These are phyloP conservation scores for Wiebesia pumilae DNA, from an alignment of 1,140 invertebrate genomes.

Conservation along the genomic window DNA sequence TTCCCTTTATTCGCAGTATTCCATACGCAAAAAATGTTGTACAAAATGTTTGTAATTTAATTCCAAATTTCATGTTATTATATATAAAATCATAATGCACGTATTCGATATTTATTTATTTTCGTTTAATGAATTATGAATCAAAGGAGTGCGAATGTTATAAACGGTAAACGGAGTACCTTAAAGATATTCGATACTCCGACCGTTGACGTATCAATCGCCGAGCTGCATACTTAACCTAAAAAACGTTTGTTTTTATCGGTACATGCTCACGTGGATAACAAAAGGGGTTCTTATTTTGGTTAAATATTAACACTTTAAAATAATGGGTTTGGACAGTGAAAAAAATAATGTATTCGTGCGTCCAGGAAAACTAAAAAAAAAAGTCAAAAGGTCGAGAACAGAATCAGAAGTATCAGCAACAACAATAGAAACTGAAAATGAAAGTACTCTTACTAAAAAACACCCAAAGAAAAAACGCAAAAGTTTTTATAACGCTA, in stretches of 20 bases:
- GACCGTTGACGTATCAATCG: too few species aligned
- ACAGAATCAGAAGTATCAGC: conserved; percentile 14
- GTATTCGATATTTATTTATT: background rate
- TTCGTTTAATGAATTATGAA: background rate
- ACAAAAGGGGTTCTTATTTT: background rate
- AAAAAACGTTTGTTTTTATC: conserved; percentile 14
- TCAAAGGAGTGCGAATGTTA: background rate
- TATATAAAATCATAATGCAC: too few species aligned
- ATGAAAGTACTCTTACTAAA: background rate
- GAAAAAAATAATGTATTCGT: conserved; percentile 1
- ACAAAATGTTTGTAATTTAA: too few species aligned
- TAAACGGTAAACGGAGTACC: too few species aligned
- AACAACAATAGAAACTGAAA: background rate
- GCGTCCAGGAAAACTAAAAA: conserved; percentile 2
- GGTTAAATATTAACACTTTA: background rate
- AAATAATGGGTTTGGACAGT: conserved; percentile 13
- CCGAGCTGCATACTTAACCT: conserved; percentile 6
- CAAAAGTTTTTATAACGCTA: conserved; percentile 57
- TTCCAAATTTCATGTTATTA: too few species aligned
- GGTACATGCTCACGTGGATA: conserved; percentile 17
- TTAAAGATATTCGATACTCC: too few species aligned
- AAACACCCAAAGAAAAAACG: conserved; percentile 36
- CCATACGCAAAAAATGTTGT: too few species aligned
- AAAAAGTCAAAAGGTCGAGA: conserved; percentile 39
- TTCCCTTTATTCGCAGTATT: too few species aligned